Evolutionary conservation across 2,888 invertebrate species (phyloP).

Genomic region (Penaeus monodon): DNA sequence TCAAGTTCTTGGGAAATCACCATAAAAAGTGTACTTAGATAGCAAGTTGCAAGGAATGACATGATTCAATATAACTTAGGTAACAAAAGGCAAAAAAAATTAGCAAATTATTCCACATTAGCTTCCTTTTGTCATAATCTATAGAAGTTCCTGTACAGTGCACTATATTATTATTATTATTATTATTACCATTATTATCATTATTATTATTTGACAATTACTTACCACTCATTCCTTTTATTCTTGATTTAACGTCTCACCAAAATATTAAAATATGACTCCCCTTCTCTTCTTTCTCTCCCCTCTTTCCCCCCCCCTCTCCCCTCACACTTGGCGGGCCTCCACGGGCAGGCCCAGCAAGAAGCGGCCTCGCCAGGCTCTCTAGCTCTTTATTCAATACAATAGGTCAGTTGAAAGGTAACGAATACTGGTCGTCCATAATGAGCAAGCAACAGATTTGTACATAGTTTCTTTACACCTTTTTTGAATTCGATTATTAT

Average conservation of each 20-base stretch:
- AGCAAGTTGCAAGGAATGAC: background rate
- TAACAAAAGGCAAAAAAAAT: background rate
- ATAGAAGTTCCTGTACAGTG: no score
- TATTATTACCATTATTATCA: background rate
- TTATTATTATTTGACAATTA: background rate
- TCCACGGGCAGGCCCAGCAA: constrained; percentile 51
- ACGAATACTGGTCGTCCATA: constrained; percentile 37
- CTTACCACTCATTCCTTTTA: no score
- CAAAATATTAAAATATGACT: background rate
- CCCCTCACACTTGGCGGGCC: background rate
- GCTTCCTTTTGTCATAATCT: no score
- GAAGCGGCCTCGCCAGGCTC: constrained; percentile 63
- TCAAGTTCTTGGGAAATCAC: constrained; percentile 10
- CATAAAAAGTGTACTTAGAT: background rate
- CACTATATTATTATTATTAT: constrained; percentile 9
- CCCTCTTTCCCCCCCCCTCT: constrained; percentile 30
- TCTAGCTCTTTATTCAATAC: constrained; percentile 65
- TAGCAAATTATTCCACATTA: no score
- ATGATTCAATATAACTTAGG: background rate
- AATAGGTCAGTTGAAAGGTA: constrained; percentile 64
- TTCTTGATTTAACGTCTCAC: no score
- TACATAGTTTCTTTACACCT: constrained; percentile 30
- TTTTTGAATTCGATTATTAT: no score
- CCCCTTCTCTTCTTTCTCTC: constrained; percentile 41
- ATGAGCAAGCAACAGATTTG: constrained; percentile 26